Conservation (phyloP, 2,797 vertebrate species). For the Phataginus tricuspis region DNA sequence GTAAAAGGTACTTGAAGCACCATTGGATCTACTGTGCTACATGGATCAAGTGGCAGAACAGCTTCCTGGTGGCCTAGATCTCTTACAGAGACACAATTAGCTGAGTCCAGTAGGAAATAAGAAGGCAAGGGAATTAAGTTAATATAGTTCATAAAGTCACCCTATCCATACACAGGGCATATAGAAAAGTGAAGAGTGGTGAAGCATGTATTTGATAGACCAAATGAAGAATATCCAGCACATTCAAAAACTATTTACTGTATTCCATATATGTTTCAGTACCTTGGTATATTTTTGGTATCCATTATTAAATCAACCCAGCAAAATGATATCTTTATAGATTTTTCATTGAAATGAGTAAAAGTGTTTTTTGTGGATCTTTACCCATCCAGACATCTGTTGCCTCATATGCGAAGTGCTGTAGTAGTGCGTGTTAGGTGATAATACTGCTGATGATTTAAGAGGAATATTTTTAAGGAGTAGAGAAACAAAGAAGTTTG, state of each 20-base stretch:
- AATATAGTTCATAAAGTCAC: neutral
- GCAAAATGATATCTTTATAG: neutral
- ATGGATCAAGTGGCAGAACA: neutral
- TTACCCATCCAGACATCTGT: neutral
- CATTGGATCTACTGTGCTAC: accelerated
- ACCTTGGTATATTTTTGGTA: neutral
- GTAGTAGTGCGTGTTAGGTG: neutral
- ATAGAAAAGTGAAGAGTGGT: neutral
- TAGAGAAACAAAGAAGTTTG: neutral
- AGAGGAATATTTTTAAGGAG: neutral
- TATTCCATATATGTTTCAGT: neutral
- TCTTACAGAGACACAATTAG: neutral
- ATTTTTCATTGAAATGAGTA: neutral
- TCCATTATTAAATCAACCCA: neutral
- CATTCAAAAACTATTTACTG: neutral
- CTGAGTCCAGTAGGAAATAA: neutral
- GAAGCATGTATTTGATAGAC: neutral
- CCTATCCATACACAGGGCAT: neutral
- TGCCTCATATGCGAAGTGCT: neutral
- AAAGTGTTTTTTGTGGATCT: neutral
- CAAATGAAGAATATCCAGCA: neutral
- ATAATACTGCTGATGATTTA: neutral
- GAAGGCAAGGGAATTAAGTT: neutral
- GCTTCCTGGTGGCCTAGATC: neutral
- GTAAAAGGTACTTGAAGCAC: neutral